Percentiles rank a stretch among this genome's conserved stretches.
Conservation (phyloP, 1,140 invertebrate species). For the Tetragnatha versicolor region DNA sequence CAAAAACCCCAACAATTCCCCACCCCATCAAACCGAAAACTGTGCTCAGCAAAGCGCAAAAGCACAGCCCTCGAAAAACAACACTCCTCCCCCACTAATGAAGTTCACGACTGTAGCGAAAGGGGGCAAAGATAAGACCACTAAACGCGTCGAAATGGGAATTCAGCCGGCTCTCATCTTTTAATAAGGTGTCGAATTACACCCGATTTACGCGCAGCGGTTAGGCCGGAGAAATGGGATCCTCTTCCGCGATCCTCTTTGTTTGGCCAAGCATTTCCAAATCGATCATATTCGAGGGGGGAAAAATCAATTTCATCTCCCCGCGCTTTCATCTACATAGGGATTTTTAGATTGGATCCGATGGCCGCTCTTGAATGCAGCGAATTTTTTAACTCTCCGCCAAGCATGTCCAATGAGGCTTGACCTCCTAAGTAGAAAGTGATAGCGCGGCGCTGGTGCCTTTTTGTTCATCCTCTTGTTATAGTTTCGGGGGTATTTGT, state of each 20-base stretch:
- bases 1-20: too few relatives aligned
- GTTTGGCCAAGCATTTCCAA: conserved; percentile 45
- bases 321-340: conserved; percentile 32
- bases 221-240: conserved; percentile 25
- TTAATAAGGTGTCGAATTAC: conserved; percentile 53
- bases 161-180: conserved; percentile 27
- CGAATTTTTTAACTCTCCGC: conserved; percentile 37
- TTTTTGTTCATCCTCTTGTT: too few relatives aligned
- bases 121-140: neutral
- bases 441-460: conserved; percentile 1
- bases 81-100: too few relatives aligned
- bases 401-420: conserved; percentile 48
- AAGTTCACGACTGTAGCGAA: neutral
- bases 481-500: neutral
- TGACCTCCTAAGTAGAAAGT: conserved; percentile 40
- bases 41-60: too few relatives aligned
- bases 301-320: conserved; percentile 43
- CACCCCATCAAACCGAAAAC: too few relatives aligned
- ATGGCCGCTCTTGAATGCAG: conserved; percentile 14
- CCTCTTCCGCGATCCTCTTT: too few relatives aligned
- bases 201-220: conserved; percentile 23
- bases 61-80: too few relatives aligned
- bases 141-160: neutral
- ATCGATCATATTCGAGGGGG: conserved; percentile 47
- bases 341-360: conserved; percentile 41